Conservation (phyloP, 1,140 invertebrate species). For the Zaprionus kolodkinae region DNA sequence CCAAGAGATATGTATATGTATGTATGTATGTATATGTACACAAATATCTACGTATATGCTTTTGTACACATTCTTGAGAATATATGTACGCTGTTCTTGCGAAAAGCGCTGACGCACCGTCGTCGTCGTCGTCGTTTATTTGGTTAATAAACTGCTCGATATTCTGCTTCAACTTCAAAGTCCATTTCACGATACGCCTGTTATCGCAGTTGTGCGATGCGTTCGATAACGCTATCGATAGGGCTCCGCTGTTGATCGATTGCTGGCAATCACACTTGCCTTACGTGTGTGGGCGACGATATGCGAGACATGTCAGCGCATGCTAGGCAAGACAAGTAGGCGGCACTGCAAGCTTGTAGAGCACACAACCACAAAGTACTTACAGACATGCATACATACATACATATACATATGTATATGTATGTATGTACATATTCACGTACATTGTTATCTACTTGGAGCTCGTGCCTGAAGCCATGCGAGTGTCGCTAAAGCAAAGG, state of each 20-base stretch:
- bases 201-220: background rate
- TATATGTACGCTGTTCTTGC: conserved; percentile 10
- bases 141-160: conserved; percentile 25
- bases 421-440: background rate
- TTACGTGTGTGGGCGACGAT: conserved; percentile 37
- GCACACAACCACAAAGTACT: background rate
- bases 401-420: too few species aligned
- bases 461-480: conserved; percentile 71
- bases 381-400: background rate
- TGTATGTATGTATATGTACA: background rate
- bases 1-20: conserved; percentile 39
- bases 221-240: conserved; percentile 27
- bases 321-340: conserved; percentile 36
- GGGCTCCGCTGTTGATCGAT: conserved; percentile 17
- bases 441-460: conserved; percentile 14
- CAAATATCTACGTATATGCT: background rate
- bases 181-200: background rate
- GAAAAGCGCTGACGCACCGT: conserved; percentile 43
- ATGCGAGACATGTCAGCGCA: background rate
- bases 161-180: conserved; percentile 7
- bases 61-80: conserved; percentile 6
- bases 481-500: conserved; percentile 32
- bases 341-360: conserved; percentile 42
- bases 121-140: background rate
- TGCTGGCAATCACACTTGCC: background rate